Conservation (phyloP, 1,140 invertebrate species). For the Battus philenor region DNA sequence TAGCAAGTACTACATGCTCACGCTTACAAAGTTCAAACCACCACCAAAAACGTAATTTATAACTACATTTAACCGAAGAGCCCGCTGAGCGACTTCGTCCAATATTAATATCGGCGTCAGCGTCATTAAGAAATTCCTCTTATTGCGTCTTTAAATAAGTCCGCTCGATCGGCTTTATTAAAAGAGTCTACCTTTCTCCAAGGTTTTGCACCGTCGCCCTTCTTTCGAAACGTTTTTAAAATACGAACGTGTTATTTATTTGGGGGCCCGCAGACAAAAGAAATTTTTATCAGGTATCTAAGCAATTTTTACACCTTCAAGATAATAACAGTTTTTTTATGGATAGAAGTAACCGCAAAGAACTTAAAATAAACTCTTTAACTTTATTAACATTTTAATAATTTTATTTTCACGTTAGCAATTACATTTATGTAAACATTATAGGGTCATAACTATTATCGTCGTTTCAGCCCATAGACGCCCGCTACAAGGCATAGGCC, state of each 20-base stretch:
- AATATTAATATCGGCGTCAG: conserved; percentile 67
- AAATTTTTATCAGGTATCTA: conserved; percentile 42
- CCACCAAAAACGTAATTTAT: conserved; percentile 67
- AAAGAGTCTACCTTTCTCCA: conserved; percentile 68
- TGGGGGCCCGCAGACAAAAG: conserved; percentile 35
- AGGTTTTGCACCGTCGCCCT: conserved; percentile 65
- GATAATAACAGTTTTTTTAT: not conserved
- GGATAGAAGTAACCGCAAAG: no score
- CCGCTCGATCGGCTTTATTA: conserved; percentile 65
- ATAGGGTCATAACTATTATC: no score
- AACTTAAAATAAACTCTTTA: no score
- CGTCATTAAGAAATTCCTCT: conserved; percentile 75
- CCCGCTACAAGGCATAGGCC: no score
- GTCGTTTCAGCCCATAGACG: no score
- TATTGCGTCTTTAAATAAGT: conserved; percentile 74
- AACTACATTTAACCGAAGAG: conserved; percentile 65
- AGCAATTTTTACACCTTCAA: not conserved
- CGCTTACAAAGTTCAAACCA: conserved; percentile 23
- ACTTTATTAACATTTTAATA: no score
- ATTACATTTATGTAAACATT: no score
- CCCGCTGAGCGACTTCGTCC: conserved; percentile 49
- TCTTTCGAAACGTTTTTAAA: conserved; percentile 55
- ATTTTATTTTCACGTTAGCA: no score
- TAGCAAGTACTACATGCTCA: conserved; percentile 20
- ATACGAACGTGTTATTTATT: conserved; percentile 39